Base-by-base conservation (phyloP, 30 jellyfish, hydroid and myxozoan species). In the Hydractinia symbiolongicarpus region DNA sequence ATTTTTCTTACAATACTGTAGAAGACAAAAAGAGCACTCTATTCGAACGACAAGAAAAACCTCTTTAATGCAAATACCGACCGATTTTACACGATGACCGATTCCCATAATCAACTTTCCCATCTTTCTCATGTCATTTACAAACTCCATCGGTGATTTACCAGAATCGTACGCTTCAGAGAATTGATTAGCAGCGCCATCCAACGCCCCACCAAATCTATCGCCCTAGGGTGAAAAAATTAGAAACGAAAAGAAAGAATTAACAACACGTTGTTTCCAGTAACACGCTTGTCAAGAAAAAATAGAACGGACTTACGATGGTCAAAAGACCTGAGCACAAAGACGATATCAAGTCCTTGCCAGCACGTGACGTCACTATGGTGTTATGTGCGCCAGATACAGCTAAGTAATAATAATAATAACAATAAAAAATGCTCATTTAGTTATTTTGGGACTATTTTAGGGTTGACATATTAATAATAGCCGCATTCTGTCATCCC, bases 371-470 rank as follows among this genome's bases (percentile, higher is more conserved):
- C 8, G 99, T 94, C 8, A 94, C 99, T 17, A 94, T 94, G 50
- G 99, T 94, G 69, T 94, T 94, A 84, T 94, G 99, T 4, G 99
- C 99, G 14, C 99, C 99, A 77, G 99, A 89, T n/a, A 94, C 99
- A 86, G 99, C 99, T 88, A 81, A 67, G 84, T 79, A 57, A 30
- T 30, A 30, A 30, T 30, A 30, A 30, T 30, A 30, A 30, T 30
- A 30, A 30, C 44, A 30, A 55, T 1, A 77, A 77, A 77, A 14
- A 30, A 30, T 30, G 44, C 44, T 30, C 44, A 30, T 30, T 30
- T 2, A 30, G 44, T 30, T 30, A 30, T 30, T 30, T 30, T 2
- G 17, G 70, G 17, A 60, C n/a, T 60, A 60, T 60, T 16, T 60
- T 16, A 60, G 70, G 17, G n/a, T 30, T 30, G 44, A 30, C 44